phyloP scores from a whole-genome alignment of 1,140 invertebrate species.

The Solen grandis region DNA sequence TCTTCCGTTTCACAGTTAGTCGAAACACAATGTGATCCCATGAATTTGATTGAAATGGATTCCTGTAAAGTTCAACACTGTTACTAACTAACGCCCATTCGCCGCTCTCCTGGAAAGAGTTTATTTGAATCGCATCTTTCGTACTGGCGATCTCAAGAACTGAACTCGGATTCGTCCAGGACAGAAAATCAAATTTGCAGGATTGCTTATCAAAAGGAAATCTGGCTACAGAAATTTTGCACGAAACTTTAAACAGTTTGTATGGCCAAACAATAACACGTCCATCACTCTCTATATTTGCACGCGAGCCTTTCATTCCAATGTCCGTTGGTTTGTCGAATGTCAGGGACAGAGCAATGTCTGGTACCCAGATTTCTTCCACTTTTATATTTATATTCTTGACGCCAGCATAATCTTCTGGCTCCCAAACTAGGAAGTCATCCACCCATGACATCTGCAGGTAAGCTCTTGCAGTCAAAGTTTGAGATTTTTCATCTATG shows the following conservation, averaged over 20 bases:
- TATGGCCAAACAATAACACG: conserved; percentile 34
- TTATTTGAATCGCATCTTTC: neutral
- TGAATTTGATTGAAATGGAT: neutral
- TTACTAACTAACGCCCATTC: conserved; percentile 23
- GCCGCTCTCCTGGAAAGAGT: conserved; percentile 24
- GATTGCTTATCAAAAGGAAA: conserved; percentile 93
- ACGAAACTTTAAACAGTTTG: conserved; percentile 77
- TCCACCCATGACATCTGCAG: conserved; percentile 35
- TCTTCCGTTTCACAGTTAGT: conserved; percentile 2
- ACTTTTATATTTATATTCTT: conserved; percentile 12
- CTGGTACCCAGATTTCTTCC: conserved; percentile 24
- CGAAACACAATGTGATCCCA: conserved; percentile 37
- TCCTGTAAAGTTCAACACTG: neutral
- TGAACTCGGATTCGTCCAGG: conserved; percentile 90
- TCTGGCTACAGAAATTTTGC: conserved; percentile 86
- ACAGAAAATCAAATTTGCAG: conserved; percentile 97
- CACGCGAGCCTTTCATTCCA: neutral
- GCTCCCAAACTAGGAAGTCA: conserved; percentile 17
- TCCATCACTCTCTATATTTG: conserved; percentile 12
- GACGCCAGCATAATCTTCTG: neutral
- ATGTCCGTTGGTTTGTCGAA: conserved; percentile 38
- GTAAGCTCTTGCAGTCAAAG: conserved; percentile 12
- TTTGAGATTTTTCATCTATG: conserved; percentile 27
- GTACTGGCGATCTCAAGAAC: conserved; percentile 19
- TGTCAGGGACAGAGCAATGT: conserved; percentile 5